These are phyloP conservation scores for Cephus pygmeus DNA, from an alignment of 2,888 invertebrate species.

Conservation along the genomic window DNA sequence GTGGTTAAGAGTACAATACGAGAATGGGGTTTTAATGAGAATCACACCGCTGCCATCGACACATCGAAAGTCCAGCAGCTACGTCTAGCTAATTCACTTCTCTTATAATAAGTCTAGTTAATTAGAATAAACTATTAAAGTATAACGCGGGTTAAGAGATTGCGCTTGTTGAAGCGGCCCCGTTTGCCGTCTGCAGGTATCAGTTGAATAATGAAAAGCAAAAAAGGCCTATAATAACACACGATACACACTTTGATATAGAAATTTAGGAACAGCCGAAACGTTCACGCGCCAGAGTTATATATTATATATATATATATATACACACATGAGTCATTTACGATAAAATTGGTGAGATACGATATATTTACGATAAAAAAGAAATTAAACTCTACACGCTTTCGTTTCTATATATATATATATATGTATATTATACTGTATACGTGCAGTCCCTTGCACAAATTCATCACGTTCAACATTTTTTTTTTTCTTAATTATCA, in stretches of 20 bases:
- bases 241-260: background rate
- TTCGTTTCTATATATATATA: background rate
- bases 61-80: conserved; percentile 21
- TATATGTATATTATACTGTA: background rate
- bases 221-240: background rate
- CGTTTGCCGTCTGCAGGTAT: background rate
- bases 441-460: background rate
- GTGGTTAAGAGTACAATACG: background rate
- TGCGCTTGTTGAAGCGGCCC: conserved; percentile 10
- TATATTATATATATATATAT: background rate
- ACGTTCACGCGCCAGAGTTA: background rate
- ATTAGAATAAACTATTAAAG: conserved; percentile 25
- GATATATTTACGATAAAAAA: background rate
- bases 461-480: background rate
- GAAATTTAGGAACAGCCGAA: background rate
- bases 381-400: background rate
- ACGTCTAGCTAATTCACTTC: conserved; percentile 27
- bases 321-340: background rate
- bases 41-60: background rate
- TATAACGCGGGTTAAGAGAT: conserved; percentile 16
- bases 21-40: background rate
- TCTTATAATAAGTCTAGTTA: conserved; percentile 21
- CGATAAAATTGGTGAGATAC: background rate
- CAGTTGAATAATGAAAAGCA: background rate
- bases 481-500: background rate